These are phyloP conservation scores for Aproaerema taeniolella DNA, from an alignment of 2,888 invertebrate genomes.

Conservation along the genomic window DNA sequence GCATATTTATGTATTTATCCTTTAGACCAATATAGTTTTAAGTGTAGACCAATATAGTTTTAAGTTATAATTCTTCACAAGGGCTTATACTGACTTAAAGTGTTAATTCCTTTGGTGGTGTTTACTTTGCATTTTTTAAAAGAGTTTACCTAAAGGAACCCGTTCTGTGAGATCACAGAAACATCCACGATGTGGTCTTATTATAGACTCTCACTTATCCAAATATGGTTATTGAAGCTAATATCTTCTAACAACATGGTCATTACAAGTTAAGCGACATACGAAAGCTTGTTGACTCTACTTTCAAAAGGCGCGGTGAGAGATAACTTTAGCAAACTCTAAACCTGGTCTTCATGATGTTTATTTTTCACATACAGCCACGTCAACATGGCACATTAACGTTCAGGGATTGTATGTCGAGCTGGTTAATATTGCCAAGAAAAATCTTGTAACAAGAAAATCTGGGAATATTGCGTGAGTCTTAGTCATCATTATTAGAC, in stretches of 20 bases:
- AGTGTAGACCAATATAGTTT: too few relatives aligned
- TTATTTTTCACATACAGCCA: conserved; percentile 63
- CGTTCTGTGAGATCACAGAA: too few relatives aligned
- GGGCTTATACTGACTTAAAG: too few relatives aligned
- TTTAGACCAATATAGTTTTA: too few relatives aligned
- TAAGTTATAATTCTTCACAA: too few relatives aligned
- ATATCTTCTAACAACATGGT: conserved; percentile 31
- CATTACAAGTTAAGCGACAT: conserved; percentile 47
- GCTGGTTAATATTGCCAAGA: conserved; percentile 35
- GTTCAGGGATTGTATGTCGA: conserved; percentile 39
- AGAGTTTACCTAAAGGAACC: too few relatives aligned
- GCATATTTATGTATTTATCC: conserved; percentile 8
- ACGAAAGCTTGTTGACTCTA: conserved; percentile 61
- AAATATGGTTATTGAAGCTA: conserved; percentile 20
- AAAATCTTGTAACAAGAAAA: conserved; percentile 17
- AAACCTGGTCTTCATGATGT: conserved; percentile 47
- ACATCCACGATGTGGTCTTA: too few relatives aligned
- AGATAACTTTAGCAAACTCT: conserved; percentile 71
- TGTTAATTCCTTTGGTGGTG: too few relatives aligned
- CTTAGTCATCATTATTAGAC: too few relatives aligned
- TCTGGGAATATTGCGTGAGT: conserved; percentile 17
- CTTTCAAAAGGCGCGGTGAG: conserved; percentile 51
- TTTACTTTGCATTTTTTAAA: too few relatives aligned
- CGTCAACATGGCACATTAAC: conserved; percentile 55
- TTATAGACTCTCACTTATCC: too few relatives aligned